A percentile compares a stretch with the other conserved stretches of the same genome.
Conservation (phyloP, 2,113 vertebrate genomes). For the Microtus oregoni region DNA sequence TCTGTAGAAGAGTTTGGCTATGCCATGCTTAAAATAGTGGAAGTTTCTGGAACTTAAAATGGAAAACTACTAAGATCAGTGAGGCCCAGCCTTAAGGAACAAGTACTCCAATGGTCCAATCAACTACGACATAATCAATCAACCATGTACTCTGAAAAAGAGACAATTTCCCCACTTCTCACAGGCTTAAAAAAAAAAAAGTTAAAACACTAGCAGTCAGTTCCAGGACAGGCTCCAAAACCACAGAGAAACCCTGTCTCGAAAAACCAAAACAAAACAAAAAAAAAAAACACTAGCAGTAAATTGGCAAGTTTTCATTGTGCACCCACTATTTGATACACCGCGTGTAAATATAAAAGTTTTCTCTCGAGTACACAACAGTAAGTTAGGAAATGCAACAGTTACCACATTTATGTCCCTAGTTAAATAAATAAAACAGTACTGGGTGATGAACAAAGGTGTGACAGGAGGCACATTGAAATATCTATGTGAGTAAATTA, state of each 20-base stretch:
- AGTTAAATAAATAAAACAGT: background rate
- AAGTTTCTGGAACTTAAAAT: background rate
- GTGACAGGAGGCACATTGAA: background rate
- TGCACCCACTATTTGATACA: background rate
- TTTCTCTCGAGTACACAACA: background rate
- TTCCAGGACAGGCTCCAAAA: no score
- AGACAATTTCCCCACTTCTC: constrained; percentile 26
- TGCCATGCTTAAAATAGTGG: background rate
- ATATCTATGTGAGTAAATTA: background rate
- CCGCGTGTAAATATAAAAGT: background rate
- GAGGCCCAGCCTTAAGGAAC: background rate
- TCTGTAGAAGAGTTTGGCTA: background rate
- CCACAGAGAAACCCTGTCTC: no score
- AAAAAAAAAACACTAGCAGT: background rate
- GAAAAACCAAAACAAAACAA: background rate
- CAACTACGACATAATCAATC: background rate
- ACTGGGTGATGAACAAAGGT: constrained; percentile 5
- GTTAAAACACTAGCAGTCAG: constrained; percentile 1
- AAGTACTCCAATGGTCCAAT: constrained; percentile 3
- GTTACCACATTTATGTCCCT: background rate
- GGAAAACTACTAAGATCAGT: background rate
- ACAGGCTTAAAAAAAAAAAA: background rate
- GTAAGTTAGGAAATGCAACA: background rate
- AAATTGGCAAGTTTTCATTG: constrained; percentile 23
- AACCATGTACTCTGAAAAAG: background rate